Conservation (phyloP, 1,140 invertebrate genomes). For the Notospermus geniculatus region DNA sequence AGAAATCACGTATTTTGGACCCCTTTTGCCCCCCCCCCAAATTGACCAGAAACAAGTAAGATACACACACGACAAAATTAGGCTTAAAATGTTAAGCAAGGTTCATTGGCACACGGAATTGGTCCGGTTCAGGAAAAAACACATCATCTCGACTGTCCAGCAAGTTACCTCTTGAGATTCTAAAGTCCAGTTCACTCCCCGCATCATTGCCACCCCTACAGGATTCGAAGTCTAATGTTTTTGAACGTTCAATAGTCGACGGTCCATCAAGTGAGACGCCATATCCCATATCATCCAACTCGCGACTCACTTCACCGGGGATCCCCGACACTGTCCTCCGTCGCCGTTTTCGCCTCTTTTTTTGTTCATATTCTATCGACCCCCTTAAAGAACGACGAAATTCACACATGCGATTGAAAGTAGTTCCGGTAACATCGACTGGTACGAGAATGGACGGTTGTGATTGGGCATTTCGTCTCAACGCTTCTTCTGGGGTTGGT, state of each 20-base stretch:
- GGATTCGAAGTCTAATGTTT: slow-evolving; percentile 2
- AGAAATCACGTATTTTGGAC: too few relatives aligned
- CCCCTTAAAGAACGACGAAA: slow-evolving; percentile 33
- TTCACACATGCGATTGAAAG: slow-evolving; percentile 43
- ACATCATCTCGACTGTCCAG: background rate
- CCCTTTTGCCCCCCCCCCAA: too few relatives aligned
- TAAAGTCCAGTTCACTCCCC: background rate
- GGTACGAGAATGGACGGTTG: slow-evolving; percentile 37
- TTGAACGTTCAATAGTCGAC: background rate
- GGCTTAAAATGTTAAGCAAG: too few relatives aligned
- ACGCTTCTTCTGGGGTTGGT: slow-evolving; percentile 19
- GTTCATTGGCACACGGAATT: background rate
- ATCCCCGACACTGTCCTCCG: background rate
- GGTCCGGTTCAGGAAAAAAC: background rate
- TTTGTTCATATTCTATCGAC: slow-evolving; percentile 20
- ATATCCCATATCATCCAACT: background rate
- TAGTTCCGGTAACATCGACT: slow-evolving; percentile 43
- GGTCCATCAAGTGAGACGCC: background rate
- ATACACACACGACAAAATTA: too few relatives aligned
- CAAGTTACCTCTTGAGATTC: background rate
- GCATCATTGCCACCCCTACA: too few relatives aligned
- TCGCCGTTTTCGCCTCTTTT: background rate
- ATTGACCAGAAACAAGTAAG: too few relatives aligned
- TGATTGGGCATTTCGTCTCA: slow-evolving; percentile 26
- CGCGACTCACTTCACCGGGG: background rate